Evolutionary conservation across 2,888 invertebrate species (phyloP).

Genomic region (Netelia fuscicornis): DNA sequence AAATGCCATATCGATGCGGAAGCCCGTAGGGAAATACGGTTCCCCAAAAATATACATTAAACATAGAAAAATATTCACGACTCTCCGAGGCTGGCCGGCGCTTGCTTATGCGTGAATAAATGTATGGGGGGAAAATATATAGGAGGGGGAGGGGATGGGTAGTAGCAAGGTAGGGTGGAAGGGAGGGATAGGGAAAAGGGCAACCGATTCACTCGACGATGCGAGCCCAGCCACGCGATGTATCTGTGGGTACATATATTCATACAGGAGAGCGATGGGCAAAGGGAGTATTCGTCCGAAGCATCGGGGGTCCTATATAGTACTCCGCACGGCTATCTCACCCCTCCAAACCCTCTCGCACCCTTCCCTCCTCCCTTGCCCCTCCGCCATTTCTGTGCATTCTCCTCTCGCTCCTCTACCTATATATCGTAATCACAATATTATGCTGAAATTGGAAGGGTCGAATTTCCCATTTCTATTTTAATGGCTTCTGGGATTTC

Average conservation of each 20-base stretch:
- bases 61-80: slow-evolving; percentile 75
- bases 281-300: slow-evolving; percentile 76
- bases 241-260: slow-evolving; percentile 35
- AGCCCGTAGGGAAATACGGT: slow-evolving; percentile 67
- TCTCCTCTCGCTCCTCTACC: slow-evolving; percentile 61
- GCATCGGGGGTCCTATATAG: slow-evolving; percentile 62
- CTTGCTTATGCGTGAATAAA: slow-evolving; percentile 82
- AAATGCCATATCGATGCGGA: slow-evolving; percentile 60
- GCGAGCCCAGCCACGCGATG: slow-evolving; percentile 49
- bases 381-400: slow-evolving; percentile 44
- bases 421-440: slow-evolving; percentile 83
- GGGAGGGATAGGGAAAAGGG: slow-evolving; percentile 71
- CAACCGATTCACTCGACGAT: slow-evolving; percentile 75
- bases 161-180: too few relatives aligned
- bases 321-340: slow-evolving; percentile 28
- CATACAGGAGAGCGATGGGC: slow-evolving; percentile 70
- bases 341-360: slow-evolving; percentile 54
- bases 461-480: slow-evolving; percentile 83
- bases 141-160: slow-evolving; percentile 51
- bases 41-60: slow-evolving; percentile 79
- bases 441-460: slow-evolving; percentile 83
- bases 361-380: slow-evolving; percentile 31
- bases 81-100: slow-evolving; percentile 62
- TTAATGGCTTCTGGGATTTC: slow-evolving; percentile 83
- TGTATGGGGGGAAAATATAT: slow-evolving; percentile 76